Evolutionary conservation across 2,113 vertebrate species (phyloP).

Genomic region (Carassius carassius): DNA sequence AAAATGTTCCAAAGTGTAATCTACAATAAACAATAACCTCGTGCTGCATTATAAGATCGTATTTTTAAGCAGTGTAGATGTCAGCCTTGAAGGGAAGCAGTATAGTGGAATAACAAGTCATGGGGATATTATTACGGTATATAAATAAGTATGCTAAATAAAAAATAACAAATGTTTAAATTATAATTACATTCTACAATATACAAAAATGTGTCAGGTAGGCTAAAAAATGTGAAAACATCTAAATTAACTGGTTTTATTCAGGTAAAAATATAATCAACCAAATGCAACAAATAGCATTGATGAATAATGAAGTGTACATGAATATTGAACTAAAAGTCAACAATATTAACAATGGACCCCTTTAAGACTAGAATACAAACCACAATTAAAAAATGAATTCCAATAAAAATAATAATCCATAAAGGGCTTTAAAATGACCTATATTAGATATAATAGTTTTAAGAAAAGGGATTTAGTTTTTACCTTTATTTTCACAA

Average conservation of each 20-base stretch:
- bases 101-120: background rate
- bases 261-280: background rate
- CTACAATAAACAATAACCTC: background rate
- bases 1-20: slow-evolving; percentile 15
- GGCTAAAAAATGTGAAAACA: background rate
- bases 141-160: background rate
- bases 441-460: no score
- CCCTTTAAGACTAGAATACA: background rate
- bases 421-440: no score
- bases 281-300: background rate
- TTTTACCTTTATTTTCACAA: no score
- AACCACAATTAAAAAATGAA: no score
- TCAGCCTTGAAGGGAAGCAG: background rate
- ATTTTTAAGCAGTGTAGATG: background rate
- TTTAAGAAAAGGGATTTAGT: no score
- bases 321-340: background rate
- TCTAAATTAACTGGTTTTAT: background rate
- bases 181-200: background rate
- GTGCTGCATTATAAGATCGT: background rate
- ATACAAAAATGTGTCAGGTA: background rate
- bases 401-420: no score
- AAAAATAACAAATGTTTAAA: background rate
- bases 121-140: background rate
- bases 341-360: background rate
- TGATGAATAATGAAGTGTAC: background rate